phyloP scores from a whole-genome alignment of 2,797 vertebrate genomes.

The Semaprochilodus insignis region DNA sequence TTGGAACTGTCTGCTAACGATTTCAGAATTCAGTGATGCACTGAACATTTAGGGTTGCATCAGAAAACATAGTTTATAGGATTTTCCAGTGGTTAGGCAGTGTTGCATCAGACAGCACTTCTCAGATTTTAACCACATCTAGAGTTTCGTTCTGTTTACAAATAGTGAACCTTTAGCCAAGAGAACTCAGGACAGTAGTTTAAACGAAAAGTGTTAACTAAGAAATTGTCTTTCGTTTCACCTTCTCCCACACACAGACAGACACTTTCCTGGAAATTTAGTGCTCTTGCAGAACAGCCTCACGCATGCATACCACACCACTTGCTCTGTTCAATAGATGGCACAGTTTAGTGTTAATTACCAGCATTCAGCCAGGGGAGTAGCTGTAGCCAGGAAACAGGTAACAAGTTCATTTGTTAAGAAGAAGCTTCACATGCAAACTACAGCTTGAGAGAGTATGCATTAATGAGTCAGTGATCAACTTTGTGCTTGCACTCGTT shows the following conservation, averaged over 20 bases:
- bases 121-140: constrained; percentile 47
- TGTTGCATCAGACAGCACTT: constrained; percentile 58
- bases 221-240: constrained; percentile 8
- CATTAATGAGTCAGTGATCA: background rate
- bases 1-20: constrained; percentile 56
- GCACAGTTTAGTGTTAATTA: constrained; percentile 23
- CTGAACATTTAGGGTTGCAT: constrained; percentile 59
- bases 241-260: no score
- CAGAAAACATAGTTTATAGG: constrained; percentile 59
- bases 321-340: constrained; percentile 30
- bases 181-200: constrained; percentile 11
- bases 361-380: background rate
- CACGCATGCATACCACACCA: background rate
- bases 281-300: background rate
- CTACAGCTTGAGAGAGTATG: background rate
- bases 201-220: constrained; percentile 5
- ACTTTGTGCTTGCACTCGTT: background rate
- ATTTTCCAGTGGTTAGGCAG: constrained; percentile 57
- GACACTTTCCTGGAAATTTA: background rate
- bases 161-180: constrained; percentile 18
- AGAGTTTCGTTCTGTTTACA: constrained; percentile 26
- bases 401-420: constrained; percentile 20
- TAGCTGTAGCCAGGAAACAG: background rate
- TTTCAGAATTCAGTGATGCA: constrained; percentile 55
- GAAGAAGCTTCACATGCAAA: background rate